Base-by-base conservation (phyloP, 2,113 vertebrate species). In the Anarrhichthys ocellatus region DNA sequence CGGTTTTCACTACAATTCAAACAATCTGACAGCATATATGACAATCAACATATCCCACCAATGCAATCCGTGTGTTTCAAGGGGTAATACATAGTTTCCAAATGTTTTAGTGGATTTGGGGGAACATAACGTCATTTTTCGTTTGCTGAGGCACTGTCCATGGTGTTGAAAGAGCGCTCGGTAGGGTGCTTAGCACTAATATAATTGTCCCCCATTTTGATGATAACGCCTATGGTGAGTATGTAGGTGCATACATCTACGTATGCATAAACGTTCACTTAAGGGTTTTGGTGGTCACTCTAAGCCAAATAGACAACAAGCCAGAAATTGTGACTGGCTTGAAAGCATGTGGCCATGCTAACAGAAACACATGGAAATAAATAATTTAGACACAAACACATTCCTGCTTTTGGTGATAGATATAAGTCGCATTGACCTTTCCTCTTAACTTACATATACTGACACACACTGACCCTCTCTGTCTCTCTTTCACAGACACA, bases 361-460 rank as follows among this genome's bases (percentile, higher is more conserved):
- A 69, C 6, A 22, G 22, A 78, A 48, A 80, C 68, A 27, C 34
- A 24, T 44, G 1, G 67, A 56, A 77, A 36, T 20, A 73, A 63
- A 1, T 72, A 29, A 56, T 13, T 7, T 14, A 74, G 9, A 63
- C 5, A 8, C 14, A 36, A 69, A 75, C 2, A 38, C 15, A 58
- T 36, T 1, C 9, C 5, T 0, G n/a, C 64, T 46, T 74, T 40
- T 62, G 15, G 15, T 62, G 32, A 54, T 27, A 46, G 69, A 48
- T 63, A 8, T 27, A 63, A 52, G 5, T 32, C 34, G 5, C 3
- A 18, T 13, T 34, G 46, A 36, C 27, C 18, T 78, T 40, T 66
- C 22, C 17, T 70, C 4, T 59, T 71, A 3, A 27, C 44, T 74
- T 71, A 11, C 65, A 40, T 59, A 50, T 2, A 50, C 68, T 17